These are phyloP conservation scores for Digitonthophagus gazella DNA, from an alignment of 2,888 invertebrate species.

Conservation along the genomic window DNA sequence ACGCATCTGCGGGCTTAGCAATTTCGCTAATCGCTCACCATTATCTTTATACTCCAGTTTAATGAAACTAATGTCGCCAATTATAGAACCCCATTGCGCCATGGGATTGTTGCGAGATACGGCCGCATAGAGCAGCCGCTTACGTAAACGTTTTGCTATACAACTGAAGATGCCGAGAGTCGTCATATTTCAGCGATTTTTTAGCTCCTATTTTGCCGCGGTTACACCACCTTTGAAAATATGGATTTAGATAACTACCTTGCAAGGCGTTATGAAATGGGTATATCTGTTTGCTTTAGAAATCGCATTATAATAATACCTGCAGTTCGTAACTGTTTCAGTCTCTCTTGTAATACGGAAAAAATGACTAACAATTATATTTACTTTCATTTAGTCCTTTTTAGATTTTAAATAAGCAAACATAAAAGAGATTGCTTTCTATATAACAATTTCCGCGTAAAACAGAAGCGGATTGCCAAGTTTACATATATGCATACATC, in stretches of 20 bases:
- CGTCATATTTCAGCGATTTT: neutral
- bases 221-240: neutral
- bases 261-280: neutral
- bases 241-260: neutral
- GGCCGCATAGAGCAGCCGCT: neutral
- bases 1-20: neutral
- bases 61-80: slow-evolving; percentile 18
- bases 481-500: no score
- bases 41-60: slow-evolving; percentile 17
- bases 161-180: neutral
- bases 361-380: no score
- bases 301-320: neutral
- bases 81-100: slow-evolving; percentile 2
- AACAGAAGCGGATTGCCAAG: no score
- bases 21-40: slow-evolving; percentile 12
- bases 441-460: no score
- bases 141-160: neutral
- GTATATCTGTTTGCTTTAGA: neutral
- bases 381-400: no score
- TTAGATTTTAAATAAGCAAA: no score
- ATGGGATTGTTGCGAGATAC: neutral
- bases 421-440: no score
- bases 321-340: neutral
- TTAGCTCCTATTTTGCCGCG: neutral
- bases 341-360: no score